phyloP scores from a whole-genome alignment of 1,140 invertebrate species.

The Coenobita brevimanus region DNA sequence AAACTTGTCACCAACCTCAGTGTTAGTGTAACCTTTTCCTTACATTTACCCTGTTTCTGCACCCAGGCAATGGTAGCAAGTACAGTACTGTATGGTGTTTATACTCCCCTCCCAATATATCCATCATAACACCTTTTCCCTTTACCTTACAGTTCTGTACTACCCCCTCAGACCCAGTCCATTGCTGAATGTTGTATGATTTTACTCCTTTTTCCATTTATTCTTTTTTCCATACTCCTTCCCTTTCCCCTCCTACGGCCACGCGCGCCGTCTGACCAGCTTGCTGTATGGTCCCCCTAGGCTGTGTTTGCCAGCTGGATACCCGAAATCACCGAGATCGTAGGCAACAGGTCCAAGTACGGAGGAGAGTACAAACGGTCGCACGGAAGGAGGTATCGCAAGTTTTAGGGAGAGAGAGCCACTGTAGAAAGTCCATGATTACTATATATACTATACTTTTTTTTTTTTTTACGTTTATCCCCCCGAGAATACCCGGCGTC shows the following conservation, averaged over 20 bases:
- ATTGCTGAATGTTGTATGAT: background rate
- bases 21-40: background rate
- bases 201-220: conserved; percentile 19
- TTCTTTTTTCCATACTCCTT: conserved; percentile 31
- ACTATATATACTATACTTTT: conserved; percentile 49
- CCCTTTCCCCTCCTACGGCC: conserved; percentile 47
- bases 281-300: conserved; percentile 76
- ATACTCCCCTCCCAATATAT: background rate
- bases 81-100: background rate
- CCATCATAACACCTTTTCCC: background rate
- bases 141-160: background rate
- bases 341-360: conserved; percentile 97
- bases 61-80: background rate
- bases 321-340: conserved; percentile 98
- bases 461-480: conserved; percentile 57
- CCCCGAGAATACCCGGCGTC: conserved; percentile 48
- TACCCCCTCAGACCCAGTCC: background rate
- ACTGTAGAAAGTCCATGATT: too few relatives aligned
- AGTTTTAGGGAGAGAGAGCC: conserved; percentile 50
- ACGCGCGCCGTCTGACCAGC: conserved; percentile 68
- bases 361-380: conserved; percentile 83
- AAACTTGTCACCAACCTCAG: too few relatives aligned
- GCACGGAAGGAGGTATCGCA: conserved; percentile 93
- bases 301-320: conserved; percentile 99
- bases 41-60: background rate